Conservation (phyloP, 2,113 vertebrate species). For the Lophius piscatorius region DNA sequence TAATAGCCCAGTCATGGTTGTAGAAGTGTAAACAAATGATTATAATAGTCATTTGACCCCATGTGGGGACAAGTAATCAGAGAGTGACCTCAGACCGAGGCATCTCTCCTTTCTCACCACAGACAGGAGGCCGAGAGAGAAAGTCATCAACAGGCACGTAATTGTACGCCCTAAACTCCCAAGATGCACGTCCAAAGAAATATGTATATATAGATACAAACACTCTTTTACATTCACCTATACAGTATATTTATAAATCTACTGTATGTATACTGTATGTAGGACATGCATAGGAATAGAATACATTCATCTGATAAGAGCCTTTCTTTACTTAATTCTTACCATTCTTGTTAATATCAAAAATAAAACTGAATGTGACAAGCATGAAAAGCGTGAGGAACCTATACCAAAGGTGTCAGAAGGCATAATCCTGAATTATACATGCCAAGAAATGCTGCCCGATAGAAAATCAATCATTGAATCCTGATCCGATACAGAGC, state of each 20-base stretch:
- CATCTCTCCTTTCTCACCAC: conserved; percentile 71
- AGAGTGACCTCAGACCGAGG: conserved; percentile 76
- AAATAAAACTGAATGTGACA: conserved; percentile 30
- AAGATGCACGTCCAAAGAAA: conserved; percentile 11
- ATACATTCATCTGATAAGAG: conserved; percentile 16
- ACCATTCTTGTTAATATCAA: conserved; percentile 34
- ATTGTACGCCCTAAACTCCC: background rate
- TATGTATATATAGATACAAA: background rate
- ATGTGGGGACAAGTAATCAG: conserved; percentile 75
- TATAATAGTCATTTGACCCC: conserved; percentile 76
- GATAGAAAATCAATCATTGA: conserved; percentile 77
- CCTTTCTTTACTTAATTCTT: conserved; percentile 8
- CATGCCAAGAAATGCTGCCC: conserved; percentile 64
- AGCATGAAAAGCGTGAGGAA: conserved; percentile 66
- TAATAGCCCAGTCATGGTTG: conserved; percentile 44
- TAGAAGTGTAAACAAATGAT: conserved; percentile 80
- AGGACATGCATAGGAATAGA: background rate
- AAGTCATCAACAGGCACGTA: conserved; percentile 65
- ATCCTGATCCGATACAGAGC: conserved; percentile 63
- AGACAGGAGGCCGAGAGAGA: conserved; percentile 65
- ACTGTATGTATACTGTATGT: too few species aligned
- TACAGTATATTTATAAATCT: background rate
- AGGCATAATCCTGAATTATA: conserved; percentile 78
- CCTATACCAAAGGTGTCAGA: conserved; percentile 71
- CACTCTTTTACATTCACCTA: background rate